Evolutionary conservation across 1,140 invertebrate species (phyloP), one percentile per base, ranked within the genome.

Genomic region (Cataglyphis hispanica): DNA sequence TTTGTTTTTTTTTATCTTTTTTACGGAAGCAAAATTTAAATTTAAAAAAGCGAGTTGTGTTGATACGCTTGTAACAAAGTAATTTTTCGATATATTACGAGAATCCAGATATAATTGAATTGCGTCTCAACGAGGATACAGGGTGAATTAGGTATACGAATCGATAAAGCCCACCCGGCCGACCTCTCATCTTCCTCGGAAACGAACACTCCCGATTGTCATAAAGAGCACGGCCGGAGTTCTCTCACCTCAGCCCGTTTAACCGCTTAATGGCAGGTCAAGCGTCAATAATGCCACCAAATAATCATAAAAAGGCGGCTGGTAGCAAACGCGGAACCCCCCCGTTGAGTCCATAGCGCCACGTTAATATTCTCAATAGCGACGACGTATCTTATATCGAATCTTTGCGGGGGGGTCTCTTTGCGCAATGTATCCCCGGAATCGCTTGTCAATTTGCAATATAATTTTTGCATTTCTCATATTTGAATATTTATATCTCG

Each of bases 231-330:
- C 61, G 72, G 78, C 58, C 84, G 64, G 70, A 86, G 85, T 50
- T 81, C 76, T 90, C 91, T 86, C 84, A 78, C 61, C 69, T 89
- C 85, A 43, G 85, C 61, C 86, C 87, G 87, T 93, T 93, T 92
- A 93, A 91, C 87, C 87, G 91, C 81, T 93, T 93, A 92, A 93
- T 92, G 91, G 81, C 86, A 84, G 90, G 92, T 93, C 91, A 92
- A 93, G 91, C 89, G 90, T 89, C 89, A 90, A 91, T 93, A 93
- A 93, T 89, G 85, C 91, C 70, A 84, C 70, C 86, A 81, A 93
- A 93, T 93, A 91, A 93, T 93, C 90, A 90, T 93, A 93, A 93
- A 93, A 92, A 92, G 80, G 83, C 86, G 84, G 89, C 84, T 92
- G 91, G 90, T 92, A 92, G 92, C 91, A 85, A 83, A 85, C 72